These are phyloP conservation scores for Eptesicus fuscus DNA, from an alignment of 2,113 vertebrate species.

Conservation along the genomic window DNA sequence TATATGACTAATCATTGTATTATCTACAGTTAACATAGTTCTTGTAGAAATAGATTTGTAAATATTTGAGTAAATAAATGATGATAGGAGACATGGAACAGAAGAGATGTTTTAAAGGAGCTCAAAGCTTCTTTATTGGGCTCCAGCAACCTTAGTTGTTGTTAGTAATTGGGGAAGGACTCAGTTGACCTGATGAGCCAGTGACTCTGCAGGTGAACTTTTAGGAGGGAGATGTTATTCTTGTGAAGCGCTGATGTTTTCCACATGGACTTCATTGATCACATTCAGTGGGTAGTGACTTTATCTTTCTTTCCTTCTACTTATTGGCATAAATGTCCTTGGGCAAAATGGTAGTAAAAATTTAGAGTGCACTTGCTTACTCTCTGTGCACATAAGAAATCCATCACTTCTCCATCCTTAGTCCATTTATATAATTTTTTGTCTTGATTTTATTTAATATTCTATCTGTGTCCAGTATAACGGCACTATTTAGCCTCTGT, in stretches of 20 bases:
- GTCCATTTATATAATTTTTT: neutral
- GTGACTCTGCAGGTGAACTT: neutral
- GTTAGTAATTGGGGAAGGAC: neutral
- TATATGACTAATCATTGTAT: neutral
- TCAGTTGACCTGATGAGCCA: neutral
- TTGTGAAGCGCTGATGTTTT: neutral
- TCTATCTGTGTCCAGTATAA: neutral
- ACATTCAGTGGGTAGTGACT: neutral
- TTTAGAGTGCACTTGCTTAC: neutral
- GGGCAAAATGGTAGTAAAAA: neutral
- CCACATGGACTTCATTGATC: neutral
- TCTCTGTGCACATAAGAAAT: neutral
- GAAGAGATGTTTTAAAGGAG: neutral
- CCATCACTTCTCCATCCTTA: neutral
- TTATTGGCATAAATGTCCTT: neutral
- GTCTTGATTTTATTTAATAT: constrained; percentile 2
- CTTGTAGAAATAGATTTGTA: neutral
- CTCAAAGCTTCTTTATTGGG: neutral
- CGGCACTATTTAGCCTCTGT: neutral
- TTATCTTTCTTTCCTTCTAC: constrained; percentile 1
- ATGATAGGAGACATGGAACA: neutral
- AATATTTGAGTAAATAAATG: neutral
- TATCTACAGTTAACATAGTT: neutral
- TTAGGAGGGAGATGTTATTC: neutral
- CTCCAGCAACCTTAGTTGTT: neutral